A percentile compares a stretch with the other conserved stretches of the same genome.
These are phyloP conservation scores for Gastracanthus pulcherrimus DNA, from an alignment of 2,888 invertebrate species.

Conservation along the genomic window DNA sequence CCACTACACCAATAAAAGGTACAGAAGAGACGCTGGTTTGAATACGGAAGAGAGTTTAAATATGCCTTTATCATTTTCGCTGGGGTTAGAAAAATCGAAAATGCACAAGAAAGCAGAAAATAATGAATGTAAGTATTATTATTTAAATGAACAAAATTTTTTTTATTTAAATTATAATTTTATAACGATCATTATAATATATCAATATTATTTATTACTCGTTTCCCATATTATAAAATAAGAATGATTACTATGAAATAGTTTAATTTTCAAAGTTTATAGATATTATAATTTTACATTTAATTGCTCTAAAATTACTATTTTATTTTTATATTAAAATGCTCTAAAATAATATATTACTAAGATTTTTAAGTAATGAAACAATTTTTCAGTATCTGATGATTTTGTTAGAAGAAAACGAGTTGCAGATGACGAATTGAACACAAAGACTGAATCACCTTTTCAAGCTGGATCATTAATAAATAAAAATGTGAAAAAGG, in stretches of 20 bases:
- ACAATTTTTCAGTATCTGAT: conserved; percentile 29
- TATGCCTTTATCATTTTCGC: conserved; percentile 39
- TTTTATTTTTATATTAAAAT: too few species aligned
- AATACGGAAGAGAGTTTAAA: neutral
- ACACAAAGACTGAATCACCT: neutral
- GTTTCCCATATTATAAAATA: too few species aligned
- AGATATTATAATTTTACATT: too few species aligned
- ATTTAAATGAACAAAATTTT: neutral
- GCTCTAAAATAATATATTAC: too few species aligned
- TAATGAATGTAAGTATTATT: conserved; percentile 27
- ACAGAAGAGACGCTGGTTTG: conserved; percentile 21
- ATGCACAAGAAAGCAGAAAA: neutral
- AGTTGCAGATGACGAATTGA: neutral
- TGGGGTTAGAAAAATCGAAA: conserved; percentile 38
- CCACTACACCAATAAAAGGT: conserved; percentile 2
- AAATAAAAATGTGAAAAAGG: conserved; percentile 47
- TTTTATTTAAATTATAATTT: neutral
- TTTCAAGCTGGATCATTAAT: neutral
- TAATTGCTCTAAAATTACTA: too few species aligned
- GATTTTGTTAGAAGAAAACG: conserved; percentile 28
- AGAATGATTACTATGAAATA: too few species aligned
- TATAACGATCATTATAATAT: too few species aligned
- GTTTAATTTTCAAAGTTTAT: too few species aligned
- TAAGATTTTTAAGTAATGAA: too few species aligned
- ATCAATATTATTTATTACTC: too few species aligned